Evolutionary conservation across 2,888 invertebrate species (phyloP).

Genomic region (Sesamia inferens): DNA sequence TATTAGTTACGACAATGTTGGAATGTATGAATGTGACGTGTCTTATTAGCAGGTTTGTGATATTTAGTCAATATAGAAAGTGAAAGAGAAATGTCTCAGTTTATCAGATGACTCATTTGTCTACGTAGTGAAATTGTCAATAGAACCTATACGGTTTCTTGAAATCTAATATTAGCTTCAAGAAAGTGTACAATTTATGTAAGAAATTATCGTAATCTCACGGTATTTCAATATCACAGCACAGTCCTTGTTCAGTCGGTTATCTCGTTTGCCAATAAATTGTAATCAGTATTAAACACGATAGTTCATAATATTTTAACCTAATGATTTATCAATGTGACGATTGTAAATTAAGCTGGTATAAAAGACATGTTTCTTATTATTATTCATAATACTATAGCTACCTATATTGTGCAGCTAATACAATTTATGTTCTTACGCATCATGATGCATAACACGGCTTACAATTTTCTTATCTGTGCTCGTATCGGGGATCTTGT

Average conservation of each 20-base stretch:
- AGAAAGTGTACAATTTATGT: conserved; percentile 50
- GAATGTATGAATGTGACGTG: conserved; percentile 23
- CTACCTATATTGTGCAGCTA: not conserved
- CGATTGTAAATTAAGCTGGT: conserved; percentile 4
- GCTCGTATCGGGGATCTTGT: conserved; percentile 8
- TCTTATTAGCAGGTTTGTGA: conserved; percentile 28
- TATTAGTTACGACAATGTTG: conserved; percentile 18
- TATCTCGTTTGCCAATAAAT: conserved; percentile 42
- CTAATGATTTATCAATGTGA: conserved; percentile 12
- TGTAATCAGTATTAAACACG: conserved; percentile 30
- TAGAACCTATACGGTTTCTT: conserved; percentile 52
- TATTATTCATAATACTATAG: not conserved
- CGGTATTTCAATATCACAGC: conserved; percentile 22
- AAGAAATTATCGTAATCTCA: conserved; percentile 31
- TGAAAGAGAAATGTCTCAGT: conserved; percentile 52
- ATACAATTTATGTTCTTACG: not conserved
- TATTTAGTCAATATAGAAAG: conserved; percentile 51
- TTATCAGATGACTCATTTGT: conserved; percentile 55
- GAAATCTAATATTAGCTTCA: conserved; percentile 53
- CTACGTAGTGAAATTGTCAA: conserved; percentile 50
- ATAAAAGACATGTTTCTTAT: conserved; percentile 3
- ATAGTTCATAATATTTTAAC: conserved; percentile 21
- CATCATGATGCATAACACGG: not conserved
- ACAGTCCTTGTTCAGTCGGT: conserved; percentile 16
- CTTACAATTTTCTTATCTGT: conserved; percentile 11